Conservation (phyloP, 1,140 invertebrate species). For the Limonius californicus region DNA sequence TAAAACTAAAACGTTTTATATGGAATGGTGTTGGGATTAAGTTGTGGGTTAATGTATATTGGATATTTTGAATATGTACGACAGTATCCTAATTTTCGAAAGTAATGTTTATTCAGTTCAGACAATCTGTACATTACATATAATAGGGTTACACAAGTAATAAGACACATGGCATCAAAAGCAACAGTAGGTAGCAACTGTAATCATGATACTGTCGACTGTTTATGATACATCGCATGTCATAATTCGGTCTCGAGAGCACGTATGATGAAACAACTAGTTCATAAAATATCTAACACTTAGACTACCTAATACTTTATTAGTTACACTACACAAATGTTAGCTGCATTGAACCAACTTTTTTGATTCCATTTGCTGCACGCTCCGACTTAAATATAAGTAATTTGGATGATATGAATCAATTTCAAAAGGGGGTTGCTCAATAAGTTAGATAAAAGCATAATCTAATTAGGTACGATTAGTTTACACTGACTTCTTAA, state of each 20-base stretch:
- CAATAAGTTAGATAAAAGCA: not conserved
- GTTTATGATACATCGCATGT: conserved; percentile 23
- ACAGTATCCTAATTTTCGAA: conserved; percentile 34
- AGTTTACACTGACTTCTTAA: conserved; percentile 3
- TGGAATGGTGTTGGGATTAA: too few relatives aligned
- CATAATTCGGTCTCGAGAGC: conserved; percentile 17
- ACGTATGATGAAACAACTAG: conserved; percentile 13
- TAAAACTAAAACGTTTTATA: too few relatives aligned
- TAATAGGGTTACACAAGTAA: conserved; percentile 47
- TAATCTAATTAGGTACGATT: not conserved
- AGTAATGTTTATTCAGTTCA: conserved; percentile 50
- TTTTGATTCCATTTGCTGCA: conserved; percentile 5
- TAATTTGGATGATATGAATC: conserved; percentile 9
- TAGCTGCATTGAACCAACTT: not conserved
- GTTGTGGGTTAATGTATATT: too few relatives aligned
- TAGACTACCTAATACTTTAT: conserved; percentile 13
- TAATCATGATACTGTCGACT: conserved; percentile 36
- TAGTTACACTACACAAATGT: conserved; percentile 14
- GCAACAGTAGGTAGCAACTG: conserved; percentile 42
- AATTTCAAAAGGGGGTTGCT: not conserved
- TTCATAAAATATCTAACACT: conserved; percentile 14
- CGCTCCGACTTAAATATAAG: not conserved
- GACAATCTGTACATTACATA: conserved; percentile 50
- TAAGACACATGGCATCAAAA: conserved; percentile 49
- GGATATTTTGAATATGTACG: too few relatives aligned